Conservation (phyloP, 2,797 vertebrate genomes). For the Calcarius lapponicus region DNA sequence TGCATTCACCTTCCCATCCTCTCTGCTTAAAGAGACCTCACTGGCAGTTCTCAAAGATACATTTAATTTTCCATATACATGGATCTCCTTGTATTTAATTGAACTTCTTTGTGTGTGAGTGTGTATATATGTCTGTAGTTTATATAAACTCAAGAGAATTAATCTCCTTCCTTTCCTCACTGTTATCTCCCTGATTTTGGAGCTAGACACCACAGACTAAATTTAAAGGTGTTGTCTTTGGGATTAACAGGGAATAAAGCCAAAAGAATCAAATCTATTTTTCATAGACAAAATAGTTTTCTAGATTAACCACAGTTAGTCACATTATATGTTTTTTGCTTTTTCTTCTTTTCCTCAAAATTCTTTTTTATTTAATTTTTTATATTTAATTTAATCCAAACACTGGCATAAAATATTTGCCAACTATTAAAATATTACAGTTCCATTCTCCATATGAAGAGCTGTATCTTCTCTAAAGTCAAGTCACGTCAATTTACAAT, state of each 20-base stretch:
- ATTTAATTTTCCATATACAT: not conserved
- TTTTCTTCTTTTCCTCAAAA: not conserved
- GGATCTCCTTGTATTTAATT: not conserved
- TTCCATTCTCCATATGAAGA: not conserved
- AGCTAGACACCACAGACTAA: not conserved
- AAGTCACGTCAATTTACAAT: not conserved
- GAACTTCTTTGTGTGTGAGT: not conserved
- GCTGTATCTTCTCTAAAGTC: not conserved
- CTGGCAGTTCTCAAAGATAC: not conserved
- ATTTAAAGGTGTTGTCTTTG: not conserved
- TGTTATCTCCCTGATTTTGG: not conserved
- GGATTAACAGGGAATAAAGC: not conserved
- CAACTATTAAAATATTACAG: not conserved
- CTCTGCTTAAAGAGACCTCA: not conserved
- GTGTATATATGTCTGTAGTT: not conserved
- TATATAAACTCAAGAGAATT: not conserved
- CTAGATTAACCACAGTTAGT: not conserved
- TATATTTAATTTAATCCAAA: not conserved
- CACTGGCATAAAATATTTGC: not conserved
- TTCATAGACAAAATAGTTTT: not conserved
- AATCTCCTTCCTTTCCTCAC: not conserved
- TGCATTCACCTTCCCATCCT: not conserved
- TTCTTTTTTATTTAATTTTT: not conserved
- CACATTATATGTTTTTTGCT: not conserved
- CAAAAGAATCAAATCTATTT: not conserved